A percentile compares a stretch with the other conserved stretches of the same genome.
Evolutionary conservation across 2,797 vertebrate species (phyloP).

Genomic region (Notolepis coatsorum): DNA sequence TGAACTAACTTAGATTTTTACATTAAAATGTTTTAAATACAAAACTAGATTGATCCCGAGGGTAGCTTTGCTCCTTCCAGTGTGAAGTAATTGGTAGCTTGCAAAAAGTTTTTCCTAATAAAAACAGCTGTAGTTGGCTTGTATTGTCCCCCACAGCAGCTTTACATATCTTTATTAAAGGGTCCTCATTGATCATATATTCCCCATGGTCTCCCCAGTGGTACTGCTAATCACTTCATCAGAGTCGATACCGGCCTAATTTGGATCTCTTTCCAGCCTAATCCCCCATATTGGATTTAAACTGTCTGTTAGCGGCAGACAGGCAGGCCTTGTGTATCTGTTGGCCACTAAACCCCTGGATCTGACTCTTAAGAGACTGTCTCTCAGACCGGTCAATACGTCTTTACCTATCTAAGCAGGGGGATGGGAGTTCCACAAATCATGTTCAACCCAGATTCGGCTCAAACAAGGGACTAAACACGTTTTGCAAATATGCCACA

Average conservation of each 20-base stretch:
- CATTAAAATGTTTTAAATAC: too few relatives aligned
- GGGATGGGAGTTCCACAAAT: conserved; percentile 14
- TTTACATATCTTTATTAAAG: conserved; percentile 45
- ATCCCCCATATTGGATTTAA: conserved; percentile 66
- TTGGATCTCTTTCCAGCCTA: conserved; percentile 52
- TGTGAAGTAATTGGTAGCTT: too few relatives aligned
- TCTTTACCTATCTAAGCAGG: background rate
- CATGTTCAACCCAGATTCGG: too few relatives aligned
- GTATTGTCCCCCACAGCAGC: conserved; percentile 6
- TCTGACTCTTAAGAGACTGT: conserved; percentile 17
- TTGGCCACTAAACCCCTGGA: conserved; percentile 7
- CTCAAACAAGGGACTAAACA: too few relatives aligned
- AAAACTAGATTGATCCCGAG: too few relatives aligned
- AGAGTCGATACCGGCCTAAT: conserved; percentile 47
- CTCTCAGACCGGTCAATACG: background rate
- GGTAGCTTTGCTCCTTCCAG: too few relatives aligned
- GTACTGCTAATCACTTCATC: conserved; percentile 47
- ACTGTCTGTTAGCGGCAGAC: conserved; percentile 18
- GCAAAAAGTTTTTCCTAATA: background rate
- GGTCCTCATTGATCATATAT: conserved; percentile 50
- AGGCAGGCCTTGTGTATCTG: background rate
- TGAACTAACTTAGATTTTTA: too few relatives aligned
- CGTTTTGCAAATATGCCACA: too few relatives aligned
- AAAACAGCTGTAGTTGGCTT: background rate
- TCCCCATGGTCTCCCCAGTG: conserved; percentile 16